Conservation (phyloP, 2,797 vertebrate species). For the Hoplostethus atlanticus region DNA sequence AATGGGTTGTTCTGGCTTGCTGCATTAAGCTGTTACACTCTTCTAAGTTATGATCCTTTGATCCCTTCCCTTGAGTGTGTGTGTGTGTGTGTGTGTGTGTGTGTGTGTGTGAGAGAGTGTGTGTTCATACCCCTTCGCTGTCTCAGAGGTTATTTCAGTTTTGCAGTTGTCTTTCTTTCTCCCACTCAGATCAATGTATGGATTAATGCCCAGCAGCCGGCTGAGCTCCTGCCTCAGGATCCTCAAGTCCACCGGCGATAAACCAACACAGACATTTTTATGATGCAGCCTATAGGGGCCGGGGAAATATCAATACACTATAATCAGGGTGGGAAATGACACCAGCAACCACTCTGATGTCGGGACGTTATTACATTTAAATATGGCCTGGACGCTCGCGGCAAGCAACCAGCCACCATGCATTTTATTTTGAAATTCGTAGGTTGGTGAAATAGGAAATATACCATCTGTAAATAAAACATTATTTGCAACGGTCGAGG, state of each 20-base stretch:
- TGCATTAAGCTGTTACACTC: conserved; percentile 1
- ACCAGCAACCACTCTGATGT: neutral
- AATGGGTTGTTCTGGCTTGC: neutral
- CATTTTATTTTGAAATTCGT: too few species aligned
- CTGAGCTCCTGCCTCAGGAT: conserved; percentile 18
- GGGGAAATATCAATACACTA: neutral
- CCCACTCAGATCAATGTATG: conserved; percentile 45
- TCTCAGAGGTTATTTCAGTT: neutral
- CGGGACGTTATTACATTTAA: neutral
- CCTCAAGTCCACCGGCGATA: neutral
- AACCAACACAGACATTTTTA: conserved; percentile 49
- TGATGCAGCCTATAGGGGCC: neutral
- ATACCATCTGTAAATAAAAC: too few species aligned
- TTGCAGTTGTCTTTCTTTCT: neutral
- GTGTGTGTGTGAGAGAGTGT: neutral
- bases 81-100: conserved; percentile 11
- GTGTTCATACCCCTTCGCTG: neutral
- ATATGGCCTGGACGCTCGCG: neutral
- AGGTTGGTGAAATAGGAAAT: too few species aligned
- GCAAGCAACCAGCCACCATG: neutral
- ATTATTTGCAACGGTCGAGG: too few species aligned
- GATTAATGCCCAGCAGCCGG: conserved; percentile 34
- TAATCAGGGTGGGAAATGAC: neutral
- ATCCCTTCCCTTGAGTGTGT: neutral
- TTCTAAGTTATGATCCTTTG: conserved; percentile 6